Base-by-base conservation (phyloP, 2,888 invertebrate species). In the Philopedon plagiatum region DNA sequence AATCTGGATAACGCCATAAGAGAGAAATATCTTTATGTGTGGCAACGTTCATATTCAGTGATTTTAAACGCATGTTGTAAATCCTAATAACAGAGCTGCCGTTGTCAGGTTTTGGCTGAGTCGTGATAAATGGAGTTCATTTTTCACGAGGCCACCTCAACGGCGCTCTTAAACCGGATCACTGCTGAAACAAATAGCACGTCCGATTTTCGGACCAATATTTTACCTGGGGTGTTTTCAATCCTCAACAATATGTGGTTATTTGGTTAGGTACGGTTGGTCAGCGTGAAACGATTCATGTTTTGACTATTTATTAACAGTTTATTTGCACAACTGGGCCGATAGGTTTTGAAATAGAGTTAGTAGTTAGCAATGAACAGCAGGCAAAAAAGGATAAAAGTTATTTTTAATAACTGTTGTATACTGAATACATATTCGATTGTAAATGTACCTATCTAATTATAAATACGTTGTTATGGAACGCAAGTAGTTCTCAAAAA, bases 71-170 rank as follows among this genome's bases (percentile, higher is more conserved):
- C 73, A 41, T 56, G 69, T 75, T 56, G 69, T 76, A 76, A 73
- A 77, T 76, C 75, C 76, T 76, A 76, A 77, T 77, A 75, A 74
- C 71, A 71, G 58, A 71, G 74, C 61, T 69, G 71, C 73, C 32
- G 64, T 71, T 73, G 75, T 73, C 73, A 71, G 71, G 58, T 65
- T 72, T 77, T 75, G 75, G 78, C 74, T 78, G 78, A 79, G 76
- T 76, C 78, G 78, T 78, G 77, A 80, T 79, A 80, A 78, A 80
- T 79, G 71, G 76, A 76, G 75, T 77, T 78, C 78, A 78, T 80
- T 80, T 80, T 79, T 80, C 79, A 79, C 68, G 51, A 61, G 51
- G 29, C 58, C 66, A 46, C 60, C 60, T 32, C 57, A 66, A 56
- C 56, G 23, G 46, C 29, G 29, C 29, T 29, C 51, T 29, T 54